These are phyloP conservation scores for Taenaris catops DNA, from an alignment of 2,888 invertebrate genomes.

Conservation along the genomic window DNA sequence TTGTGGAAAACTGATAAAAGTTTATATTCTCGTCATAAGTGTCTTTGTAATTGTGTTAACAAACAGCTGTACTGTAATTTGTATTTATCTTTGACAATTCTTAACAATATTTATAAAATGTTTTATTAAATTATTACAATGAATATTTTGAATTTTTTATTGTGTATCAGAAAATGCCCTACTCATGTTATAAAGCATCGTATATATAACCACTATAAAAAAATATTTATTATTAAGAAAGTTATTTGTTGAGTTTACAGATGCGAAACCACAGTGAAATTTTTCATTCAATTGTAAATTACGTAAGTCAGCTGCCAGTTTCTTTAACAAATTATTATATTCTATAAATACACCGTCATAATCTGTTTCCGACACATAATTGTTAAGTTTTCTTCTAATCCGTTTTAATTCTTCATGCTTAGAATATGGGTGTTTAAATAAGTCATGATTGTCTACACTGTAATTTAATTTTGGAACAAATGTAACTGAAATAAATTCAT, in stretches of 20 bases:
- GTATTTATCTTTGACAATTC: slow-evolving; percentile 19
- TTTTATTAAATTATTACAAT: too few relatives aligned
- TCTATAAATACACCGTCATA: slow-evolving; percentile 18
- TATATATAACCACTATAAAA: too few relatives aligned
- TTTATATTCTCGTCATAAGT: slow-evolving; percentile 14
- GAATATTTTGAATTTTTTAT: too few relatives aligned
- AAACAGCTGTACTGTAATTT: slow-evolving; percentile 17
- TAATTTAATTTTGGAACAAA: too few relatives aligned
- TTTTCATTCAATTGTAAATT: slow-evolving; percentile 33
- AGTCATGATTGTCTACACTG: too few relatives aligned
- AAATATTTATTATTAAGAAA: too few relatives aligned
- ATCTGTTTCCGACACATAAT: neutral
- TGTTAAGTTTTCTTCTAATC: slow-evolving; percentile 11
- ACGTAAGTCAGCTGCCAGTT: slow-evolving; percentile 34
- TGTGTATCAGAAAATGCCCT: too few relatives aligned
- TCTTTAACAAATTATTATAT: slow-evolving; percentile 31
- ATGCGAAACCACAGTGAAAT: slow-evolving; percentile 34
- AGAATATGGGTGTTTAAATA: too few relatives aligned
- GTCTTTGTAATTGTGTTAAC: slow-evolving; percentile 25
- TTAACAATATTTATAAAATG: slow-evolving; percentile 15
- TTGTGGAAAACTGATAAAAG: slow-evolving; percentile 27
- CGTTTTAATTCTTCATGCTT: too few relatives aligned
- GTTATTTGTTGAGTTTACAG: too few relatives aligned
- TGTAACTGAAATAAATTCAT: slow-evolving; percentile 6
- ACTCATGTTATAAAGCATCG: too few relatives aligned